phyloP scores from a whole-genome alignment of 2,797 vertebrate species.

The Galaxias olidus region DNA sequence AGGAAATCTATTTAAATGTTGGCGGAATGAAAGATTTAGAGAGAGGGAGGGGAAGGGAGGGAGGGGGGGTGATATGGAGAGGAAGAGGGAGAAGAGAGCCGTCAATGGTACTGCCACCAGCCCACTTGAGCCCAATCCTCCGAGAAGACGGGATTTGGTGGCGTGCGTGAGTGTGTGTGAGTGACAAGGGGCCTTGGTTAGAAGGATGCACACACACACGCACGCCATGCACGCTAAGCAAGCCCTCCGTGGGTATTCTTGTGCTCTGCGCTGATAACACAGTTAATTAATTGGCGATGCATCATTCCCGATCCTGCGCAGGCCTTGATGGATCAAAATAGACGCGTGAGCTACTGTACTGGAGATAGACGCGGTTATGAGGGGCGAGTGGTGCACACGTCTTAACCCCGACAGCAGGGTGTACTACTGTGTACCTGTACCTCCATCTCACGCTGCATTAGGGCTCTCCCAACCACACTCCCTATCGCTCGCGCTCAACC shows the following conservation, averaged over 20 bases:
- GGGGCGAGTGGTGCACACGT: not conserved
- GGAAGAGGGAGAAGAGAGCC: slow-evolving; percentile 38
- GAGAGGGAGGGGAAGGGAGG: slow-evolving; percentile 41
- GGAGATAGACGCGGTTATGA: not conserved
- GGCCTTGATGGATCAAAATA: slow-evolving; percentile 28
- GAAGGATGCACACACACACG: not conserved
- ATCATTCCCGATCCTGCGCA: slow-evolving; percentile 2
- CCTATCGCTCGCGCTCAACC: not conserved
- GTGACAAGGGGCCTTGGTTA: not conserved
- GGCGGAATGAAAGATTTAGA: slow-evolving; percentile 57
- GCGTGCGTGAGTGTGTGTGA: slow-evolving; percentile 12
- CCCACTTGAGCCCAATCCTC: slow-evolving; percentile 23
- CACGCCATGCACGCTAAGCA: not conserved
- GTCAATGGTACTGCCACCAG: slow-evolving; percentile 33
- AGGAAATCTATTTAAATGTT: slow-evolving; percentile 61
- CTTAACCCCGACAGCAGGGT: not conserved
- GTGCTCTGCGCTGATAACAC: slow-evolving; percentile 1
- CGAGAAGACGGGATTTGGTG: slow-evolving; percentile 22
- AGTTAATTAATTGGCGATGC: slow-evolving; percentile 7
- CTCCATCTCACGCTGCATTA: not conserved
- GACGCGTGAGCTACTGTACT: not conserved
- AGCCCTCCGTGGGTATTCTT: not conserved
- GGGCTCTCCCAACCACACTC: not conserved
- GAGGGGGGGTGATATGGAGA: slow-evolving; percentile 56
- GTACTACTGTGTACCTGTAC: not conserved